Conservation (phyloP, 2,888 invertebrate species). For the Arctia plantaginis region DNA sequence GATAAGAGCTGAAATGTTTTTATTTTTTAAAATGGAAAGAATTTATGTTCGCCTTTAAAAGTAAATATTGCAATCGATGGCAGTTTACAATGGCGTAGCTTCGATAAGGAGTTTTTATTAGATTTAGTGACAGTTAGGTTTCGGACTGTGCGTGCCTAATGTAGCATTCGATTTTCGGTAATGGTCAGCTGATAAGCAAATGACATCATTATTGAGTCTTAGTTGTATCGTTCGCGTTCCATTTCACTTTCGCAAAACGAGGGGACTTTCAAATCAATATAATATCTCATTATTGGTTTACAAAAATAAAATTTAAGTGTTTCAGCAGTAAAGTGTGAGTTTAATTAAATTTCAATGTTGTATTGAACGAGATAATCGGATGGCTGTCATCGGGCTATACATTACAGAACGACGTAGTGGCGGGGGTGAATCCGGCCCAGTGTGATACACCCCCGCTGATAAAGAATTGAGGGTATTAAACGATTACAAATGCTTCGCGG, state of each 20-base stretch:
- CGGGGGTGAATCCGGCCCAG: constrained; percentile 69
- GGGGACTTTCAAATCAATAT: constrained; percentile 45
- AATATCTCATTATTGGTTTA: constrained; percentile 53
- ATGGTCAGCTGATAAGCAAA: constrained; percentile 87
- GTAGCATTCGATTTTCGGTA: constrained; percentile 85
- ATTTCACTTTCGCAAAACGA: constrained; percentile 58
- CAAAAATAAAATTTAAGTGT: constrained; percentile 50
- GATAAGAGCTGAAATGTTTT: constrained; percentile 84
- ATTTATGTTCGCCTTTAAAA: constrained; percentile 82
- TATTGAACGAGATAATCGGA: constrained; percentile 71
- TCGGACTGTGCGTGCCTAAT: constrained; percentile 83
- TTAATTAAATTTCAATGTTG: constrained; percentile 61
- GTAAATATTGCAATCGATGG: constrained; percentile 81
- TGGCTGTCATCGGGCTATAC: constrained; percentile 80
- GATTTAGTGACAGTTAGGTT: constrained; percentile 71
- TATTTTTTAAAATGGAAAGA: constrained; percentile 83
- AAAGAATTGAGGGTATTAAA: constrained; percentile 87
- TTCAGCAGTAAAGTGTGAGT: constrained; percentile 45
- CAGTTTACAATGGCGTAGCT: constrained; percentile 75
- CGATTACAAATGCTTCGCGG: constrained; percentile 87
- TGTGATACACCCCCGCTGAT: constrained; percentile 77
- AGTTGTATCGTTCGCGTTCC: constrained; percentile 76
- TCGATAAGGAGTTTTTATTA: constrained; percentile 84
- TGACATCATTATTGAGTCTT: constrained; percentile 83
- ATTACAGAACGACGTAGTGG: constrained; percentile 59